Evolutionary conservation across 2,888 invertebrate species (phyloP).

Genomic region (Diaperis boleti): DNA sequence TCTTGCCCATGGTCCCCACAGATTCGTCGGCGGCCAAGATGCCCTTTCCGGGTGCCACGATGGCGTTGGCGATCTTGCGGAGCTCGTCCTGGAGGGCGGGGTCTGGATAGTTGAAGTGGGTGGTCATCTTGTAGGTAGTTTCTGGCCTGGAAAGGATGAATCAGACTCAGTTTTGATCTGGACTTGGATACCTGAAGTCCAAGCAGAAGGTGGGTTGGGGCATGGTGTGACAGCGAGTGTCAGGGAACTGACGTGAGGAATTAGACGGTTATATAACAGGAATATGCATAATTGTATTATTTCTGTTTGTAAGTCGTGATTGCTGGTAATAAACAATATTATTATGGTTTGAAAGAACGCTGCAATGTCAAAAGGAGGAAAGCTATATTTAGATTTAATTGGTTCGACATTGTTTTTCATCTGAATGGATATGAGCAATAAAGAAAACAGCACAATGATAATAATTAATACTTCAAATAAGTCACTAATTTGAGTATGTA

Average conservation of each 20-base stretch:
- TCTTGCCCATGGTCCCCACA: slow-evolving; percentile 91
- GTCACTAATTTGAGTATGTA: too few relatives aligned
- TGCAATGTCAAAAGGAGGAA: background rate
- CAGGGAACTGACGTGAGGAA: too few relatives aligned
- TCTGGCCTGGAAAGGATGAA: slow-evolving; percentile 56
- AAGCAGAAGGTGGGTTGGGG: background rate
- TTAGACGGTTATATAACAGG: too few relatives aligned
- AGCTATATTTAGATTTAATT: background rate
- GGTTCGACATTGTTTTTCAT: background rate
- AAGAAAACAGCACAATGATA: background rate
- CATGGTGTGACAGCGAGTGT: slow-evolving; percentile 62
- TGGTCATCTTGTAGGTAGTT: slow-evolving; percentile 52
- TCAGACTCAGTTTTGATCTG: slow-evolving; percentile 65
- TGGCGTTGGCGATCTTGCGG: slow-evolving; percentile 86
- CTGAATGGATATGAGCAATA: background rate
- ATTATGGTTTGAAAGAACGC: too few relatives aligned
- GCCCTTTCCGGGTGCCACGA: slow-evolving; percentile 94
- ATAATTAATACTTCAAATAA: background rate
- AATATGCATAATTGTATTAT: too few relatives aligned
- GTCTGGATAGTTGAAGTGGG: slow-evolving; percentile 84
- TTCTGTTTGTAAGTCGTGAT: too few relatives aligned
- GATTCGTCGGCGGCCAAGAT: slow-evolving; percentile 99
- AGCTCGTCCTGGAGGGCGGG: slow-evolving; percentile 91
- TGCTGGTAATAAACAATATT: too few relatives aligned
- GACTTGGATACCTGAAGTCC: slow-evolving; percentile 64